Evolutionary conservation across 2,797 vertebrate genomes (phyloP).

Genomic region (Pangasius mekongensis): DNA sequence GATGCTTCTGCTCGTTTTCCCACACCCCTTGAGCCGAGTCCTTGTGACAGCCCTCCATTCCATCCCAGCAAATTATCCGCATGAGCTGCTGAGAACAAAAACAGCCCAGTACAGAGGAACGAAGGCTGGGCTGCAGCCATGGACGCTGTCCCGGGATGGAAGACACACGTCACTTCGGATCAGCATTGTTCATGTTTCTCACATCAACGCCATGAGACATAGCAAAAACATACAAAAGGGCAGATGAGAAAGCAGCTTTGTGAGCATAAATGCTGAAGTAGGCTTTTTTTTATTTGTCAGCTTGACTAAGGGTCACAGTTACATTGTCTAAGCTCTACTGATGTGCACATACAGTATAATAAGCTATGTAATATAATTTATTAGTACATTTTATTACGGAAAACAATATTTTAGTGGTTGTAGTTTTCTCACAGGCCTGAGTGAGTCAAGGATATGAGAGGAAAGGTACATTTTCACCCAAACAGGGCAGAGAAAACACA

Average conservation of each 20-base stretch:
- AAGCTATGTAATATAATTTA: neutral
- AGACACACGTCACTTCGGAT: slow-evolving; percentile 77
- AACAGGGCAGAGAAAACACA: neutral
- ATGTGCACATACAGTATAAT: slow-evolving; percentile 8
- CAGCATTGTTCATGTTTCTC: slow-evolving; percentile 72
- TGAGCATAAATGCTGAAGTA: slow-evolving; percentile 39
- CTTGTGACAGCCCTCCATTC: slow-evolving; percentile 82
- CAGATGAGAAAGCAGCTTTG: slow-evolving; percentile 33
- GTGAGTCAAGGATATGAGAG: no score
- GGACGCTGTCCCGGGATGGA: slow-evolving; percentile 72
- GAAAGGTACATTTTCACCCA: neutral
- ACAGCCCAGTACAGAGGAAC: slow-evolving; percentile 77
- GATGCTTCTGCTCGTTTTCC: slow-evolving; percentile 79
- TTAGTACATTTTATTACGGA: neutral
- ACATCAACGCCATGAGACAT: slow-evolving; percentile 72
- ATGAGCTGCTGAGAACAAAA: slow-evolving; percentile 81
- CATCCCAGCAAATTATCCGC: slow-evolving; percentile 83
- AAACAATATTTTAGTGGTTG: neutral
- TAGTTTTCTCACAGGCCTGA: neutral
- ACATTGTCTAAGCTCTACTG: slow-evolving; percentile 15
- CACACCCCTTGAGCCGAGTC: slow-evolving; percentile 83
- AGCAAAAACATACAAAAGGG: slow-evolving; percentile 35
- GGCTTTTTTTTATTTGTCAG: slow-evolving; percentile 5
- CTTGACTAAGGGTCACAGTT: slow-evolving; percentile 13
- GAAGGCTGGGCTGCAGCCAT: slow-evolving; percentile 72